phyloP scores from a whole-genome alignment of 2,888 invertebrate genomes.

The Orchestes rusci region DNA sequence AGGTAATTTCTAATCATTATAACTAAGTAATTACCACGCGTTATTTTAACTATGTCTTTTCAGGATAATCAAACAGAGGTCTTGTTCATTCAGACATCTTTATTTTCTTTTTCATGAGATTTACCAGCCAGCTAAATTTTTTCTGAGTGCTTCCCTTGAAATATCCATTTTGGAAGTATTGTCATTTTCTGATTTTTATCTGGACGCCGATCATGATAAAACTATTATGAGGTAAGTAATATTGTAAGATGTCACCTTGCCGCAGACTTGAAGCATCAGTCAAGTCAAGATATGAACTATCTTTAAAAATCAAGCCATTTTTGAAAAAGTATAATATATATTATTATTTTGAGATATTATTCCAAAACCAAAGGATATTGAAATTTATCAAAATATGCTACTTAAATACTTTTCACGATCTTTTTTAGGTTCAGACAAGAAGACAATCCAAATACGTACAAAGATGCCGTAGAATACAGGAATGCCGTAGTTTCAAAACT shows the following conservation, averaged over 20 bases:
- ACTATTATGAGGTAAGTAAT: constrained; percentile 56
- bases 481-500: constrained; percentile 72
- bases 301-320: too few relatives aligned
- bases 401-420: not conserved
- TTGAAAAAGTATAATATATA: too few relatives aligned
- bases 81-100: constrained; percentile 78
- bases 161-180: constrained; percentile 86
- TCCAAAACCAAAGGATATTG: too few relatives aligned
- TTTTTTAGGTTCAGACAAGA: constrained; percentile 29
- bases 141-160: constrained; percentile 86
- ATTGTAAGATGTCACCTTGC: too few relatives aligned
- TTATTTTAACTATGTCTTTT: constrained; percentile 25
- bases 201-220: constrained; percentile 89
- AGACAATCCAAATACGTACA: constrained; percentile 29
- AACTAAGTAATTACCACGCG: constrained; percentile 3
- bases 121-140: constrained; percentile 84
- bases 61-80: constrained; percentile 74
- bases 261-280: too few relatives aligned
- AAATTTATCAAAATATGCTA: not conserved
- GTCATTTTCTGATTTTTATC: constrained; percentile 83
- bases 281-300: too few relatives aligned
- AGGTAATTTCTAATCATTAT: too few relatives aligned
- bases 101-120: constrained; percentile 87
- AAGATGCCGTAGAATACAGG: constrained; percentile 63
- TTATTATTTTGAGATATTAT: too few relatives aligned